Evolutionary conservation across 2,113 vertebrate species (phyloP), one percentile per base, ranked within the genome.

Genomic region (Mastomys natalensis): DNA sequence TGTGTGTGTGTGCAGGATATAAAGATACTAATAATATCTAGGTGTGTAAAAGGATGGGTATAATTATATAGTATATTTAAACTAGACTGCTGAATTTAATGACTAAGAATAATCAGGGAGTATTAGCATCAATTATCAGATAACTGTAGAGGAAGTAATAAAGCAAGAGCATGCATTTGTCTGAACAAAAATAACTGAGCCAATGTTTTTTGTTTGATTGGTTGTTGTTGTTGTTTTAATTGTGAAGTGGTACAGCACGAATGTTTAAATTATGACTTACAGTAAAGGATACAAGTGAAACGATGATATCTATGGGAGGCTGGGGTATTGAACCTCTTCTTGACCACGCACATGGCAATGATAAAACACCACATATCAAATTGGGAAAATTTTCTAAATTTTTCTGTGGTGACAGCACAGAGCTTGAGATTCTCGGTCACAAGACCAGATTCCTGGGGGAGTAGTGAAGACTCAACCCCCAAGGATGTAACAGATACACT

Each of bases 101-200:
- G 19, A 78, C 77, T 58, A 95, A 16, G 10, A 68, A 26, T 73
- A 85, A 95, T 29, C 13, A 78, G 24, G 17, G 19, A 12, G 74
- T 90, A n/a, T n/a, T 64, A 78, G 13, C 55, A 76, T 43, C 80
- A 72, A 89, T 91, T 48, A 76, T 31, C 82, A 66, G 11, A 29
- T 80, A 94, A 90, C 17, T 62, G 48, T 81, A 60, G 40, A 55
- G 34, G 31, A 89, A 94, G 58, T 58, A 87, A 64, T 64, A 60
- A 17, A 51, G 37, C 43, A 90, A 90, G 86, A 84, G 17, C 31
- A 60, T 73, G n/a, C 73, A 17, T 34, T 85, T 22, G 2, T 87
- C 13, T 87, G 12, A 90, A 72, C 17, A 17, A 82, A 77, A 70
- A 31, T 91, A 85, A 70, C 19, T 91, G 17, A 95, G 22, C 3